A percentile compares a stretch with the other conserved stretches of the same genome.
Conservation (phyloP, 2,113 vertebrate species). For the Tonatia bakeri region DNA sequence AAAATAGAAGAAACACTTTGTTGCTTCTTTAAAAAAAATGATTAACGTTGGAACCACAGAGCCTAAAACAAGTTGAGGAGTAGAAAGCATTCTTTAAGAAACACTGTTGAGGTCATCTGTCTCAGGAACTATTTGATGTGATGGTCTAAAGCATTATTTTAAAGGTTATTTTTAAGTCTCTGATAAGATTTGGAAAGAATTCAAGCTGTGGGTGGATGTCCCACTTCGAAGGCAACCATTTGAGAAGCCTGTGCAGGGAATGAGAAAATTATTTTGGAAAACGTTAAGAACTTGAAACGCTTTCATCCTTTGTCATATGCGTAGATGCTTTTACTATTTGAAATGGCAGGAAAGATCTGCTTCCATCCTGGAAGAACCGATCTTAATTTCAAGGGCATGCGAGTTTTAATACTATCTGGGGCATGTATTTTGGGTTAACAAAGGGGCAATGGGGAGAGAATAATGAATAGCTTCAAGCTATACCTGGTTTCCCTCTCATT, state of each 20-base stretch:
- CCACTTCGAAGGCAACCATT: background rate
- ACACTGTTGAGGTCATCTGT: background rate
- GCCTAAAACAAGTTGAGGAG: slow-evolving; percentile 39
- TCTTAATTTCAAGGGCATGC: background rate
- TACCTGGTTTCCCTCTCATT: background rate
- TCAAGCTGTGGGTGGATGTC: background rate
- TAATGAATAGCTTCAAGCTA: background rate
- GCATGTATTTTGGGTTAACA: background rate
- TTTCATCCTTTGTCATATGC: background rate
- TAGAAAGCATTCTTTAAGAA: slow-evolving; percentile 24
- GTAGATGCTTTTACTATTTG: background rate
- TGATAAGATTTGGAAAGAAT: slow-evolving; percentile 41
- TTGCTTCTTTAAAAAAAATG: background rate
- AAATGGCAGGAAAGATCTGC: background rate
- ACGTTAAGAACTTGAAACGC: background rate
- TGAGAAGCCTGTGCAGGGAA: background rate
- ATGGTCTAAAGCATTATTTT: slow-evolving; percentile 18
- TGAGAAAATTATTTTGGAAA: slow-evolving; percentile 25
- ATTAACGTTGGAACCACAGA: slow-evolving; percentile 11
- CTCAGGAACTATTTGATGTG: slow-evolving; percentile 16
- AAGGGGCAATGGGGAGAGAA: background rate
- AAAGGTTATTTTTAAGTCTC: slow-evolving; percentile 47
- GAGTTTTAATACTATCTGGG: background rate
- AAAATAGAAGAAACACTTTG: slow-evolving; percentile 12
- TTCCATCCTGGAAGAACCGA: background rate